phyloP scores from a whole-genome alignment of 2,888 invertebrate species.

The Acronicta aceris region DNA sequence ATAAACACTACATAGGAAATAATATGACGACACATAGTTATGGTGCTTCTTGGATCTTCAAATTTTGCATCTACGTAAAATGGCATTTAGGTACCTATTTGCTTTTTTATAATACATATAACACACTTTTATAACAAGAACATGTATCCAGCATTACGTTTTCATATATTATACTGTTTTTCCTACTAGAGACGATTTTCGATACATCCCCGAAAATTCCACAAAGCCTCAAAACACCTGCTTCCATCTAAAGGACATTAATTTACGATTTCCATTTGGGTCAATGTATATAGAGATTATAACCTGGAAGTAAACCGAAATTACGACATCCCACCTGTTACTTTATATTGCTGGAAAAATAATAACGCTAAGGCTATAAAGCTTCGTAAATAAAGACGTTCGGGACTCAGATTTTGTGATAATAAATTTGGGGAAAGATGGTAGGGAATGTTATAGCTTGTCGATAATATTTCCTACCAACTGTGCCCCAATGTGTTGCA shows the following conservation, averaged over 20 bases:
- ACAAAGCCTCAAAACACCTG: background rate
- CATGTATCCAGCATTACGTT: too few species aligned
- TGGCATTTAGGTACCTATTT: too few species aligned
- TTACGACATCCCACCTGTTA: constrained; percentile 50
- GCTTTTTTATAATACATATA: too few species aligned
- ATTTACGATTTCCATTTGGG: constrained; percentile 48
- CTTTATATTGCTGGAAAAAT: constrained; percentile 45
- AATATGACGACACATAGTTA: too few species aligned
- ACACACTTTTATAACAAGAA: too few species aligned
- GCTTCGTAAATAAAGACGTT: constrained; percentile 33
- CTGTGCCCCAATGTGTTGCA: too few species aligned
- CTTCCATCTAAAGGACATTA: constrained; percentile 23
- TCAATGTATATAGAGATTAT: constrained; percentile 41
- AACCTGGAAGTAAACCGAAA: constrained; percentile 35
- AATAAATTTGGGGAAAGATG: constrained; percentile 13
- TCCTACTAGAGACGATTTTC: too few species aligned
- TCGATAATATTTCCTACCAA: background rate
- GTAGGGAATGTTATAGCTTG: background rate
- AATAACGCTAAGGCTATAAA: constrained; percentile 43
- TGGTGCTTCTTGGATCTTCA: too few species aligned
- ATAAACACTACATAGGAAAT: too few species aligned
- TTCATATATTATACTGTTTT: too few species aligned
- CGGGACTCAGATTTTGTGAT: constrained; percentile 19
- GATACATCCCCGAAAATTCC: too few species aligned
- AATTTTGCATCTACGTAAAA: too few species aligned